Base-by-base conservation (phyloP, 2,797 vertebrate species). In the Kryptolebias ocellatus region DNA sequence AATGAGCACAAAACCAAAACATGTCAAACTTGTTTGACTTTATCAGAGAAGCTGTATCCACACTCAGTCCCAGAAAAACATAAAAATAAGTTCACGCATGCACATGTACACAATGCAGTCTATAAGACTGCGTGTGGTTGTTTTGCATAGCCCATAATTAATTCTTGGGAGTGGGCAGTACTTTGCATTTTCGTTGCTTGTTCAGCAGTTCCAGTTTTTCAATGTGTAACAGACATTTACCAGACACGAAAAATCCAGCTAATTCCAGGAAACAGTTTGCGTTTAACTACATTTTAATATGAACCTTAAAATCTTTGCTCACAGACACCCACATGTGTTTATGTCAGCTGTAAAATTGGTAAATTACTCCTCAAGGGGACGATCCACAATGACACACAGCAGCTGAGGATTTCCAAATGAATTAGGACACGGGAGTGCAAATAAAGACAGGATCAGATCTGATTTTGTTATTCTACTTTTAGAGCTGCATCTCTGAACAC, bases 351-450 rank as follows among this genome's bases (percentile, higher is more conserved):
- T 59, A 27, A 24, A 7, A 44, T 44, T 44, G 31, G 45, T 76
- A 49, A 81, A 80, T 56, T 20, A 27, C 64, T 77, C 79, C 74
- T 73, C 4, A 6, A 65, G 53, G 66, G 58, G 52, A 71, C 16
- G 66, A 78, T 75, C 72, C 16, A 34, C 37, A 24, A 16, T 68
- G 70, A 74, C 60, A 14, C 12, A 1, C 0, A 68, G 59, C 80
- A 90, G 80, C 80, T 87, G 80, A 72, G 76, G 75, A 87, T 91
- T 78, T 84, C 64, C 60, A 65, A 44, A 73, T 45, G 67, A 68
- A 65, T 17, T 39, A 60, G 42, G 56, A 56, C 51, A 42, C 28
- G 61, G 45, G 28, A 70, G 53, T 5, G 3, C 29, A 53, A 29
- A n/a, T 53, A 17, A 20, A 1, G 44, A 39, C 24, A 1, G 9